phyloP scores from a whole-genome alignment of 2,113 vertebrate species.

The Athene cunicularia region DNA sequence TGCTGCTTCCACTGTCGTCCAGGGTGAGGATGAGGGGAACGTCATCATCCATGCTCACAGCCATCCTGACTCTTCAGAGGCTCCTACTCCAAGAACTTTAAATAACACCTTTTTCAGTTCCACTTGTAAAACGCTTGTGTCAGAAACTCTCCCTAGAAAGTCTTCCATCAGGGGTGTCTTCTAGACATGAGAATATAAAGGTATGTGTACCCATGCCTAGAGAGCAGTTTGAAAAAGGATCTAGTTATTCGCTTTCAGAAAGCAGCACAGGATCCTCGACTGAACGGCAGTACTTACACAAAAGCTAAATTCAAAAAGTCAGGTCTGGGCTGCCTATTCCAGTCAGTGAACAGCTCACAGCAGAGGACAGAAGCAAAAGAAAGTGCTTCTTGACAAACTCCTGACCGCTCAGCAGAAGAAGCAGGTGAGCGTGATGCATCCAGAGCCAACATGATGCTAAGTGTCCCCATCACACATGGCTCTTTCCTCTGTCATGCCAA shows the following conservation, averaged over 20 bases:
- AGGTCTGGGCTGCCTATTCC: not conserved
- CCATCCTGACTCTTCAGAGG: slow-evolving; percentile 52
- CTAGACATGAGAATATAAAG: not conserved
- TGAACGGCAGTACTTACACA: rapidly evolving
- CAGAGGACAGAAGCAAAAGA: rapidly evolving
- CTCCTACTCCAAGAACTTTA: not conserved
- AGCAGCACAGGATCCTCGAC: rapidly evolving
- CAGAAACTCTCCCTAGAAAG: not conserved
- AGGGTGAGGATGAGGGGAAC: slow-evolving; percentile 93
- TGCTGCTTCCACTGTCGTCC: slow-evolving; percentile 82
- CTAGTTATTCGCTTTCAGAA: rapidly evolving
- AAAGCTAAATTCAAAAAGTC: not conserved
- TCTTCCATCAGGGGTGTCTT: slow-evolving; percentile 23
- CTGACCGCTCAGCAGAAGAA: not conserved
- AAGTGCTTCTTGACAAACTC: not conserved
- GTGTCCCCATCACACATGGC: not conserved
- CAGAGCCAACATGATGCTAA: not conserved
- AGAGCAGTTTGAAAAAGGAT: not conserved
- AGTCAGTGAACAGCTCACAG: rapidly evolving
- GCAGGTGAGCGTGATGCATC: not conserved
- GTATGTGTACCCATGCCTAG: not conserved
- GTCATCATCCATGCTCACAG: slow-evolving; percentile 86
- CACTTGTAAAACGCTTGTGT: not conserved
- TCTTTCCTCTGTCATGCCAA: not conserved
- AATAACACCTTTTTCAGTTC: not conserved